These are phyloP conservation scores for Caradrina clavipalpis DNA, from an alignment of 2,888 invertebrate species.

Conservation along the genomic window DNA sequence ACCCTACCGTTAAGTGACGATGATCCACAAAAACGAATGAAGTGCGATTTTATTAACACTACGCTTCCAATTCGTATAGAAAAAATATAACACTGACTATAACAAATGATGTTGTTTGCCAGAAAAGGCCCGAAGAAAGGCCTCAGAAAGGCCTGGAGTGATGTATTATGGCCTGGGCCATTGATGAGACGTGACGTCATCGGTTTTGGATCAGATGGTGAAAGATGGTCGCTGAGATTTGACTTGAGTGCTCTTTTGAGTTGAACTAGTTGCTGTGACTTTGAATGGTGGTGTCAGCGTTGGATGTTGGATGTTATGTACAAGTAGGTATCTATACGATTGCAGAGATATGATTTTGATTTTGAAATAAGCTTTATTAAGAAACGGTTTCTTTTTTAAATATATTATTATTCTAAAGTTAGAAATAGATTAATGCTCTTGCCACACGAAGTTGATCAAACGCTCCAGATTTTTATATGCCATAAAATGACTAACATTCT, in stretches of 20 bases:
- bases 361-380: no score
- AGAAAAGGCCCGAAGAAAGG: conserved; percentile 78
- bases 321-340: neutral
- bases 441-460: neutral
- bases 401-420: no score
- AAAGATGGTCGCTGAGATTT: conserved; percentile 65
- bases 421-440: neutral
- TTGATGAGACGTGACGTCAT: conserved; percentile 82
- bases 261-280: conserved; percentile 25
- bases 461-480: no score
- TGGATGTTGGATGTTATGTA: neutral
- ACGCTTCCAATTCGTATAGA: conserved; percentile 83
- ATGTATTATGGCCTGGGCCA: conserved; percentile 76
- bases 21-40: conserved; percentile 90
- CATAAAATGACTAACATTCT: no score
- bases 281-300: conserved; percentile 18
- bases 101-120: conserved; percentile 90
- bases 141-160: conserved; percentile 71
- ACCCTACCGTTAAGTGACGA: conserved; percentile 88
- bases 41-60: conserved; percentile 90
- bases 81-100: conserved; percentile 87
- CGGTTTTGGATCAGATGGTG: conserved; percentile 67
- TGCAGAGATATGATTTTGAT: neutral
- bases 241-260: conserved; percentile 59
- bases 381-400: no score